Base-by-base conservation (phyloP, 1,140 invertebrate genomes). In the Drosophila novamexicana region DNA sequence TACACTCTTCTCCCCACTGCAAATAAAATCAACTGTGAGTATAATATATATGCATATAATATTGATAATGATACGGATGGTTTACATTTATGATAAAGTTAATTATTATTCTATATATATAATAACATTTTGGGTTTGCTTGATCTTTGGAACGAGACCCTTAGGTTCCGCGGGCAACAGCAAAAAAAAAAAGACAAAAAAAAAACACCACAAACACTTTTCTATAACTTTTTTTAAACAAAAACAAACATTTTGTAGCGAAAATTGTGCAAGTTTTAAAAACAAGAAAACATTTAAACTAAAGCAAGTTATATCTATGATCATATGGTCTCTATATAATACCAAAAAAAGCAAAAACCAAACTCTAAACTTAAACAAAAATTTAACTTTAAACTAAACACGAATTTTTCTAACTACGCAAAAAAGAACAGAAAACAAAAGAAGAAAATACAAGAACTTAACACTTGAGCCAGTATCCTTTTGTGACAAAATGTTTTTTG, bases 181-280 rank as follows among this genome's bases (percentile, higher is more conserved):
- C 47, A 73, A 73, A 66, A 56, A 53, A 62, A 34, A 44, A 59
- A 66, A 18, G 1, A 18, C 1, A 18, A 18, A 18, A 14, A 62
- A 79, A 52, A 16, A 74, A 57, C 44, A 49, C 61, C 52, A 50
- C 53, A 67, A 79, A 84, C 67, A 89, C 84, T 88, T 88, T 88
- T 88, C 83, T 89, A 88, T 89, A 88, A 89, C 84, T 83, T 88
- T 89, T 88, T 88, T 88, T 84, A 88, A 84, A 82, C 75, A 53
- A 81, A 77, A 72, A 74, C 62, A 73, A 75, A 65, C 53, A 74
- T 89, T 88, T 88, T 88, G 83, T 88, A 88, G 84, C 77, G 70
- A 89, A 89, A 88, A 79, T 86, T 86, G 83, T 83, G 82, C 84
- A 88, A 86, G 61, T 81, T 88, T 88, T 80, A 77, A 88, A 81